These are phyloP conservation scores for Simalia tracyae DNA, from an alignment of 2,797 vertebrate species.

Conservation along the genomic window DNA sequence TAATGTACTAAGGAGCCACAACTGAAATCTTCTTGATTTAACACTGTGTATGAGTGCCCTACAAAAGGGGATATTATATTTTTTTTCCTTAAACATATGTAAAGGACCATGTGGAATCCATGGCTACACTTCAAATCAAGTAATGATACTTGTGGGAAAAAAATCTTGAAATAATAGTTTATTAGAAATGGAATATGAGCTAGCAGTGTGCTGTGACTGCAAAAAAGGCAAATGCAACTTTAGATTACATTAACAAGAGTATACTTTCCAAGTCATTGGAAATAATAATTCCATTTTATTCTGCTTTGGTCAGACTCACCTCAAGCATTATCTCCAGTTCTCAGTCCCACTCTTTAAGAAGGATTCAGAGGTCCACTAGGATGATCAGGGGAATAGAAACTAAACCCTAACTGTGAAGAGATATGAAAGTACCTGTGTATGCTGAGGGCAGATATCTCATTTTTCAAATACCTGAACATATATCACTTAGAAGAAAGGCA, in stretches of 20 bases:
- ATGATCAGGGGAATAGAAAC: background rate
- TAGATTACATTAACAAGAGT: background rate
- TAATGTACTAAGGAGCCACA: background rate
- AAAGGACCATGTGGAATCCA: conserved; percentile 22
- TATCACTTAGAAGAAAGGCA: background rate
- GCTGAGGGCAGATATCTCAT: background rate
- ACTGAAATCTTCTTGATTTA: background rate
- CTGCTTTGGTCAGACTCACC: background rate
- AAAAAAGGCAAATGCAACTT: background rate
- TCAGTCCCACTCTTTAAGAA: background rate
- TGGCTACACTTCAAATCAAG: conserved; percentile 20
- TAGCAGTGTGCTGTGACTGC: background rate
- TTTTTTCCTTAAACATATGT: background rate
- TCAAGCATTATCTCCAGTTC: background rate
- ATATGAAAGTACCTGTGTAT: background rate
- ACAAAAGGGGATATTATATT: background rate
- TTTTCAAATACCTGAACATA: background rate
- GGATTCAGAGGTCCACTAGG: background rate
- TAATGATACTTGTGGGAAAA: background rate
- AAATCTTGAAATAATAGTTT: background rate
- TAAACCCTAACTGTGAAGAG: background rate
- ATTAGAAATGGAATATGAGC: background rate
- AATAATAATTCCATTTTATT: background rate
- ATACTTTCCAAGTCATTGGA: background rate
- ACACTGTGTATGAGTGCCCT: conserved; percentile 40